These are phyloP conservation scores for Anorthoa munda DNA, from an alignment of 2,888 invertebrate species.

Conservation along the genomic window DNA sequence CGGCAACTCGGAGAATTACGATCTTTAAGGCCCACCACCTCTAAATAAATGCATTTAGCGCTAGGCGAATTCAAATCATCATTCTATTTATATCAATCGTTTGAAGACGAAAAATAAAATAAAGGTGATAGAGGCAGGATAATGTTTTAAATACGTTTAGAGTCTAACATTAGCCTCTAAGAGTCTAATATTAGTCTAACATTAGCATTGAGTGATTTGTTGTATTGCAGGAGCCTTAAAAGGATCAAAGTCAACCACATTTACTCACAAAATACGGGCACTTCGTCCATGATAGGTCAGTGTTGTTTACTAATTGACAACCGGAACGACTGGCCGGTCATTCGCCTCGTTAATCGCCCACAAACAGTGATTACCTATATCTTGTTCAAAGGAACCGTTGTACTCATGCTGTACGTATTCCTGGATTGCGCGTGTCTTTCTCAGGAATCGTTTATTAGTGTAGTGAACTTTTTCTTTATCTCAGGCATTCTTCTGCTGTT, in stretches of 20 bases:
- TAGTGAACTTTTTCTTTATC: background rate
- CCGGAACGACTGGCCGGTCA: conserved; percentile 30
- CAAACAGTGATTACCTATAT: conserved; percentile 30
- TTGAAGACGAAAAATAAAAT: too few relatives aligned
- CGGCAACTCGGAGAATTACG: too few relatives aligned
- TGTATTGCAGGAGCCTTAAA: too few relatives aligned
- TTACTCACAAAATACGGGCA: background rate
- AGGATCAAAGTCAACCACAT: background rate
- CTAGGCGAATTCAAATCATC: too few relatives aligned
- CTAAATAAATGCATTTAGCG: too few relatives aligned
- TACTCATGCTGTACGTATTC: background rate
- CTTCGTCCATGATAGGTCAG: conserved; percentile 36
- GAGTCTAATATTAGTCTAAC: too few relatives aligned
- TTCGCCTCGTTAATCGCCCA: conserved; percentile 31
- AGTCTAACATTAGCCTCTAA: too few relatives aligned
- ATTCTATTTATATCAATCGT: too few relatives aligned
- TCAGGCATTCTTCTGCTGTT: background rate
- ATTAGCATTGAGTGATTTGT: too few relatives aligned
- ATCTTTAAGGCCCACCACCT: too few relatives aligned
- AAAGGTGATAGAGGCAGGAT: too few relatives aligned
- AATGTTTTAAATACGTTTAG: too few relatives aligned
- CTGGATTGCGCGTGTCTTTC: background rate
- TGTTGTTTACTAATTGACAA: conserved; percentile 33
- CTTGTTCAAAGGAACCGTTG: conserved; percentile 11
- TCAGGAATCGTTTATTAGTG: background rate